Percentiles rank a stretch among this genome's conserved stretches.
These are phyloP conservation scores for Apolygus lucorum DNA, from an alignment of 1,140 invertebrate genomes.

Conservation along the genomic window DNA sequence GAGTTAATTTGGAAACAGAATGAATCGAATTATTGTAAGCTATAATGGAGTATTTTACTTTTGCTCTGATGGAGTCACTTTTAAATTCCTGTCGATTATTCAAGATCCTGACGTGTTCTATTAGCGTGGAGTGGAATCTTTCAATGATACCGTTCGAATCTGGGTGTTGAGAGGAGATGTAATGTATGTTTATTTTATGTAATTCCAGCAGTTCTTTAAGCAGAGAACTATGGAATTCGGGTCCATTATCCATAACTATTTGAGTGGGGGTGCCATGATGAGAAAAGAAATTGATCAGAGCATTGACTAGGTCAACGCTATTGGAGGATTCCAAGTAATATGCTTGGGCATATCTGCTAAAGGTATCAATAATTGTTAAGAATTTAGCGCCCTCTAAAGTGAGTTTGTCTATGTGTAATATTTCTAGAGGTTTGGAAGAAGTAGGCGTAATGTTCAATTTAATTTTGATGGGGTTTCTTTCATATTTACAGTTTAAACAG, in stretches of 20 bases:
- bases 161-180: not conserved
- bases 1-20: not conserved
- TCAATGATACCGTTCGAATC: constrained; percentile 8
- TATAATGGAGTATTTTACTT: not conserved
- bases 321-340: not conserved
- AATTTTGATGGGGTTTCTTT: not conserved
- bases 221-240: not conserved
- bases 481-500: not conserved
- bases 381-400: constrained; percentile 1
- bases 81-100: not conserved
- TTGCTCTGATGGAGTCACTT: not conserved
- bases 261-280: not conserved
- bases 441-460: not conserved
- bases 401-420: not conserved
- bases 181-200: constrained; percentile 10
- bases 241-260: not conserved
- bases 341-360: not conserved
- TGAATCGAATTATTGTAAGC: constrained; percentile 7
- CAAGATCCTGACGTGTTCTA: not conserved
- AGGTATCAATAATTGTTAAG: not conserved
- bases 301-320: not conserved
- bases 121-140: constrained; percentile 14
- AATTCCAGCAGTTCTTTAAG: not conserved
- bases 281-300: not conserved
- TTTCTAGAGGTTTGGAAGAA: not conserved